A percentile compares a stretch with the other conserved stretches of the same genome.
These are phyloP conservation scores for Ornithorhynchus anatinus DNA, from an alignment of 2,113 vertebrate species.

Conservation along the genomic window DNA sequence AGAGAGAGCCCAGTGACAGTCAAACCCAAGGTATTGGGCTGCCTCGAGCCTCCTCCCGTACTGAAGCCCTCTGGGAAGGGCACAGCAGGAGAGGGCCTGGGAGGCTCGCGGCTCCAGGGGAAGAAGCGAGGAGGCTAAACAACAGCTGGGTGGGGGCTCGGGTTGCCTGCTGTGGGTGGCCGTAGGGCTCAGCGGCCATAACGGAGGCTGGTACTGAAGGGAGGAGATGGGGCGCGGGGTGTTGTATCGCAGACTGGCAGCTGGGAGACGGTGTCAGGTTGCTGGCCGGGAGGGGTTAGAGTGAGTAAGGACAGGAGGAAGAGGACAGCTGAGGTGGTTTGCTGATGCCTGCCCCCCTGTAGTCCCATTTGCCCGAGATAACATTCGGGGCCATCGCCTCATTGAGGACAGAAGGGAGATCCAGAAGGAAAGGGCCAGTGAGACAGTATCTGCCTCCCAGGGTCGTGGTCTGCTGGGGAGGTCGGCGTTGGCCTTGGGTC, in stretches of 20 bases:
- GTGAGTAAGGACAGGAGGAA: no score
- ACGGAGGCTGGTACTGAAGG: no score
- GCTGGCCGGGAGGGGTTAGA: not conserved
- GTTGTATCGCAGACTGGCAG: slow-evolving; percentile 5
- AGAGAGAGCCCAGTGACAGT: no score
- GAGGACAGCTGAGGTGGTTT: not conserved
- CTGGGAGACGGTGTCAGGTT: not conserved
- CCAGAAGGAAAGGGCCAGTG: no score
- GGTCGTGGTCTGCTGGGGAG: no score
- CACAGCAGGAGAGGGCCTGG: not conserved
- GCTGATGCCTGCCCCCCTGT: not conserved
- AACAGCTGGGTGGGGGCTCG: slow-evolving; percentile 22
- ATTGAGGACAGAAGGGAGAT: no score
- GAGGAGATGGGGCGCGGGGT: not conserved
- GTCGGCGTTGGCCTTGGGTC: no score
- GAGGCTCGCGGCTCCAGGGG: no score
- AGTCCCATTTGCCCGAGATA: not conserved
- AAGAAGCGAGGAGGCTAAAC: not conserved
- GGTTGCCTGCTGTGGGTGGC: not conserved
- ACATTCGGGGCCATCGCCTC: not conserved
- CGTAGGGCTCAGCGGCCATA: not conserved
- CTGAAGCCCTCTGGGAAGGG: not conserved
- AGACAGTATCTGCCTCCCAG: no score
- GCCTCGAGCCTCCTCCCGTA: no score
- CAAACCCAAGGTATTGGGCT: no score